Conservation (phyloP, 2,113 vertebrate genomes). For the Trematomus loennbergii region DNA sequence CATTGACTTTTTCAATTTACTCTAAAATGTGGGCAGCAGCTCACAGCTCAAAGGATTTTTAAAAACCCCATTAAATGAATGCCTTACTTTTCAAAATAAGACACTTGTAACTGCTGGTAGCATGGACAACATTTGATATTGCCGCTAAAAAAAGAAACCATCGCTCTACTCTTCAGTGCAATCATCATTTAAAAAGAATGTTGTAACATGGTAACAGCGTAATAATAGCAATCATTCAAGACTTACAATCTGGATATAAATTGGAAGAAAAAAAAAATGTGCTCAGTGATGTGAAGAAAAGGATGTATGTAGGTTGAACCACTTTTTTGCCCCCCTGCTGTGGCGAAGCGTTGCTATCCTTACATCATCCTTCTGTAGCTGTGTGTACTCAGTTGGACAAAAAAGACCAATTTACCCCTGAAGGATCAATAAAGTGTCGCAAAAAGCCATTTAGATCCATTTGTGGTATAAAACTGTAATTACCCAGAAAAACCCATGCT, state of each 20-base stretch:
- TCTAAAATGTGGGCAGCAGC: not conserved
- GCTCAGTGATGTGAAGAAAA: not conserved
- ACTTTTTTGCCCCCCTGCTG: constrained; percentile 23
- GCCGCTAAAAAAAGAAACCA: not conserved
- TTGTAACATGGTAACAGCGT: not conserved
- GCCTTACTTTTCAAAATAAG: not conserved
- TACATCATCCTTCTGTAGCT: constrained; percentile 14
- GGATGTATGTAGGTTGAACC: constrained; percentile 1
- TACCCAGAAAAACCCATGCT: constrained; percentile 68
- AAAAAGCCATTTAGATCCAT: constrained; percentile 79
- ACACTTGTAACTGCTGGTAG: not conserved
- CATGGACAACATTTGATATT: not conserved
- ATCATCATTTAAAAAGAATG: no score
- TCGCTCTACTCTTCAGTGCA: not conserved
- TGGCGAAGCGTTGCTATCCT: constrained; percentile 15
- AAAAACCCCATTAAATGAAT: not conserved
- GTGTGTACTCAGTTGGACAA: constrained; percentile 28
- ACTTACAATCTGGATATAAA: constrained; percentile 20
- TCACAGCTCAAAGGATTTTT: not conserved
- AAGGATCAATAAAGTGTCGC: constrained; percentile 71
- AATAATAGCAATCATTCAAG: constrained; percentile 35
- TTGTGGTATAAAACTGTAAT: constrained; percentile 77
- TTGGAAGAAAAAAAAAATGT: not conserved
- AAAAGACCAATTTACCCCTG: constrained; percentile 65
- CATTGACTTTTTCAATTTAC: not conserved